Percentiles rank a stretch among this genome's conserved stretches.
These are phyloP conservation scores for Aphelocoma californica DNA, from an alignment of 2,797 vertebrate genomes.

Conservation along the genomic window DNA sequence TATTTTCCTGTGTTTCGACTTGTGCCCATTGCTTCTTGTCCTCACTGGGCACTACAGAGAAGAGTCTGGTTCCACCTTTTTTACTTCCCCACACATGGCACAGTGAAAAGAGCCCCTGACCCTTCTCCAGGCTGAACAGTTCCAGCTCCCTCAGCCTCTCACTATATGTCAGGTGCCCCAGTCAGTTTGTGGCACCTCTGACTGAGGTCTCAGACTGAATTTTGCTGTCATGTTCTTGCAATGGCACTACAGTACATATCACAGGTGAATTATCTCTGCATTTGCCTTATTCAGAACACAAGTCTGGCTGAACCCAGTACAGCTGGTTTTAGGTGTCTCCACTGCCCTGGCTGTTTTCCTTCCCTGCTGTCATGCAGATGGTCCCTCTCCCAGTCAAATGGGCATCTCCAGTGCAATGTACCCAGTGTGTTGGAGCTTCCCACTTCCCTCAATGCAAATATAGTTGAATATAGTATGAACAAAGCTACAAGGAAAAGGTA, in stretches of 20 bases:
- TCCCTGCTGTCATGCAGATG: background rate
- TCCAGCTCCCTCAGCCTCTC: background rate
- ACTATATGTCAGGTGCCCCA: background rate
- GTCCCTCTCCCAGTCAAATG: background rate
- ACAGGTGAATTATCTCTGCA: background rate
- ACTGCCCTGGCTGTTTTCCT: background rate
- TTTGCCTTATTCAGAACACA: background rate
- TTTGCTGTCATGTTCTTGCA: background rate
- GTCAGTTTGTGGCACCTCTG: background rate
- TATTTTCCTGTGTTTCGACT: background rate
- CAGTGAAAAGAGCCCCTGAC: background rate
- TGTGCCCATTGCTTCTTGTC: background rate
- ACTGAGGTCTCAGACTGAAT: background rate
- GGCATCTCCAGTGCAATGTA: background rate
- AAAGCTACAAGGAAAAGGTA: background rate
- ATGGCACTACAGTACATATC: background rate
- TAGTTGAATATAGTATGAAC: background rate
- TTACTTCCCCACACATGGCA: accelerated
- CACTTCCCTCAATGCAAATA: background rate
- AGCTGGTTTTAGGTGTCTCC: background rate
- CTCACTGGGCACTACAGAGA: background rate
- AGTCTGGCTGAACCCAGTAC: background rate
- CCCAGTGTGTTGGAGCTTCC: background rate
- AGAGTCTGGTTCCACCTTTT: background rate
- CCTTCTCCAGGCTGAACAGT: background rate